phyloP scores from a whole-genome alignment of 2,113 vertebrate species.

The Amblyopsis rosae region DNA sequence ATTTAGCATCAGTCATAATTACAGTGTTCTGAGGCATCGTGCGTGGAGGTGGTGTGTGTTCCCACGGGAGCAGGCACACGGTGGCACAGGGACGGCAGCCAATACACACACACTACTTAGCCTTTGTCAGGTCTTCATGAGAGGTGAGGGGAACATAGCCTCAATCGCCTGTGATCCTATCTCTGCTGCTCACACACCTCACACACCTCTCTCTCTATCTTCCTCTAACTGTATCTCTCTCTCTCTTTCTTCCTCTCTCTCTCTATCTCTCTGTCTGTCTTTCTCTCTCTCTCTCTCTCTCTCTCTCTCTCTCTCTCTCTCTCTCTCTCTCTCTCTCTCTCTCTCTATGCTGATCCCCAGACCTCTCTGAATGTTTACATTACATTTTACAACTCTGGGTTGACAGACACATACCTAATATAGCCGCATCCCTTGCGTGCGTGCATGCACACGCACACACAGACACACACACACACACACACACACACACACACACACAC shows the following conservation, averaged over 20 bases:
- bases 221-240: neutral
- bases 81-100: constrained; percentile 8
- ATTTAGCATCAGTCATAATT: too few relatives aligned
- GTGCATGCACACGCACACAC: neutral
- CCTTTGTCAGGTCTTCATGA: constrained; percentile 14
- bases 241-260: neutral
- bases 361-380: constrained; percentile 69
- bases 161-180: neutral
- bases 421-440: neutral
- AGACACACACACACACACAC: neutral
- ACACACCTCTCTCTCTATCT: neutral
- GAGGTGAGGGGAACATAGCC: neutral
- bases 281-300: neutral
- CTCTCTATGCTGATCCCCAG: neutral
- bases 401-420: constrained; percentile 53
- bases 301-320: neutral
- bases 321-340: neutral
- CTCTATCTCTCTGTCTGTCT: neutral
- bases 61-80: constrained; percentile 6
- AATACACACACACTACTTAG: constrained; percentile 26
- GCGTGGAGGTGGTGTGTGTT: neutral
- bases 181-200: neutral
- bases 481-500: neutral
- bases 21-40: too few relatives aligned
- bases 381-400: constrained; percentile 65